Base-by-base conservation (phyloP, 2,113 vertebrate genomes). In the Colinus virginianus region DNA sequence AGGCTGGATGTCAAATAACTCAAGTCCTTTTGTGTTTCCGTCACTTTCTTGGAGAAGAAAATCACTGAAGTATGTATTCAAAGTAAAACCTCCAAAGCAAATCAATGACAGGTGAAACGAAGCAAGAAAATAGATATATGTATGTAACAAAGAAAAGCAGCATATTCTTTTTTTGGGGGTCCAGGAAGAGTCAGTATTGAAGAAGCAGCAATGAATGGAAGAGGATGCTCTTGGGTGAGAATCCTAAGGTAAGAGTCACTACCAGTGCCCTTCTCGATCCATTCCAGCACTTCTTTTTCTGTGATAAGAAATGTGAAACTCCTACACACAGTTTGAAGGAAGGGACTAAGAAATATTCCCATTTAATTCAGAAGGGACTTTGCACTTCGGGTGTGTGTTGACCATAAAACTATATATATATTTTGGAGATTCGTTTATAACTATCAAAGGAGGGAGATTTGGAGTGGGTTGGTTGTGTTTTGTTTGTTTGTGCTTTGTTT, bases 21-120 rank as follows among this genome's bases (percentile, higher is more conserved):
- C 38, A 15, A 42, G 17, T 68, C 0, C 0, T 13, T 38, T 78
- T 48, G n/a, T 62, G 6, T 58, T 45, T 58, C n/a, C 26, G 19
- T 58, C 34, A 38, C 38, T 38, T 90, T 67, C 9, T 56, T 75
- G 4, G 20, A 67, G 19, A 67, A 67, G 61, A 76, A 76, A 59
- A 23, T 62, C 4, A 6, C 2, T 64, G 30, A 40, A 11, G 11
- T 36, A 17, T 30, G 7, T 38, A 56, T 40, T 43, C 40, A 58
- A 69, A 75, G 32, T 6, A 86, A 23, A 82, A 17, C 26, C 38
- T 89, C 42, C 0, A 2, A 87, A 90, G 45, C 1, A 2, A 87
- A 53, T 11, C 43, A 64, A 51, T 34, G 26, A 10, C 45, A 67
- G 22, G 30, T 59, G 7, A 89, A 82, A 63, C 21, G 19, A 83